A percentile compares a stretch with the other conserved stretches of the same genome.
Conservation (phyloP, 2,888 invertebrate species). For the Endomychus coccineus region DNA sequence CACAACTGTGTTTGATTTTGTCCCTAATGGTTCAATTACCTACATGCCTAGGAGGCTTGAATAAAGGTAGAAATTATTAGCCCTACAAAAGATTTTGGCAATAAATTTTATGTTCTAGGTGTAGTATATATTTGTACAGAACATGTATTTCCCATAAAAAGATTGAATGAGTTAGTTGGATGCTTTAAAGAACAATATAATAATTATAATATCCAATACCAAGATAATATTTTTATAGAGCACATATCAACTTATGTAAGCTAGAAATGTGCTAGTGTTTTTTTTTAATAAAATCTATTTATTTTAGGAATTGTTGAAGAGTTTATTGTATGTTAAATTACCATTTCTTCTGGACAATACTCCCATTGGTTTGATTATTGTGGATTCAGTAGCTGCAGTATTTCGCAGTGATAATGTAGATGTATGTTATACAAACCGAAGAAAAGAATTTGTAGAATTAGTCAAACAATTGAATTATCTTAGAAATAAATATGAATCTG, state of each 20-base stretch:
- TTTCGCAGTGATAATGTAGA: constrained; percentile 52
- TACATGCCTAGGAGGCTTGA: constrained; percentile 47
- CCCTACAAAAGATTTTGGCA: too few species aligned
- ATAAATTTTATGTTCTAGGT: constrained; percentile 24
- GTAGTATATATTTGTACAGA: constrained; percentile 73
- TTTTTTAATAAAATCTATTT: constrained; percentile 12
- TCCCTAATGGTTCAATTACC: constrained; percentile 58
- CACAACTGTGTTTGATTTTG: constrained; percentile 69
- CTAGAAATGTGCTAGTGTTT: constrained; percentile 4
- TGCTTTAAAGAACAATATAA: constrained; percentile 32
- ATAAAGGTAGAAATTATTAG: constrained; percentile 26
- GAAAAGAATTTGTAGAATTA: constrained; percentile 51
- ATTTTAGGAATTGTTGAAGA: constrained; percentile 49
- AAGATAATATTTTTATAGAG: constrained; percentile 59
- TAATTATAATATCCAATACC: constrained; percentile 37
- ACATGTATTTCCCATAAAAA: constrained; percentile 63
- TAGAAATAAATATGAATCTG: constrained; percentile 48
- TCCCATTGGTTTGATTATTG: constrained; percentile 51
- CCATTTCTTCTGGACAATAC: constrained; percentile 45
- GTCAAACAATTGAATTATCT: constrained; percentile 51
- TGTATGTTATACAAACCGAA: constrained; percentile 44
- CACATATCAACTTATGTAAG: constrained; percentile 51
- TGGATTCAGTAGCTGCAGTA: constrained; percentile 69
- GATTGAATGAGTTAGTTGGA: constrained; percentile 52
- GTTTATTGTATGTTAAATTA: constrained; percentile 49